Evolutionary conservation across 2,113 vertebrate genomes (phyloP).

Genomic region (Lanius ludovicianus): DNA sequence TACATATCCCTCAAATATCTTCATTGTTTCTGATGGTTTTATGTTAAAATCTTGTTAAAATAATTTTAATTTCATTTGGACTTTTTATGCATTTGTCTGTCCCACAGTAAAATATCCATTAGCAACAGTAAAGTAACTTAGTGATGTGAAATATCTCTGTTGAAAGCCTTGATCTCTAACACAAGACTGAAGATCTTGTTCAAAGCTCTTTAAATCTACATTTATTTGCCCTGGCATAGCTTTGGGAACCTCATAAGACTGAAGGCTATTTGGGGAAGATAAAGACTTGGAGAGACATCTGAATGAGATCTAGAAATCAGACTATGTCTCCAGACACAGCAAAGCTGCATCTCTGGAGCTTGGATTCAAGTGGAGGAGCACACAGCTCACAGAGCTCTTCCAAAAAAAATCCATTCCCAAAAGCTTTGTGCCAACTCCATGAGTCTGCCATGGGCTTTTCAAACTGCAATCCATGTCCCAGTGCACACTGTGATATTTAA

Average conservation of each 20-base stretch:
- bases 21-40: neutral
- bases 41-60: neutral
- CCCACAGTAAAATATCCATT: neutral
- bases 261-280: neutral
- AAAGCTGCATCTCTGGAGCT: neutral
- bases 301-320: neutral
- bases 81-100: neutral
- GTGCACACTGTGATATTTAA: neutral
- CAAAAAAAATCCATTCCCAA: neutral
- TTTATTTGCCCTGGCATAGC: neutral
- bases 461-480: neutral
- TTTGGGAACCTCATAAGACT: neutral
- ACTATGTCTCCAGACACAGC: neutral
- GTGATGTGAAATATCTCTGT: neutral
- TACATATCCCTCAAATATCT: neutral
- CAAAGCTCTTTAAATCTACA: neutral
- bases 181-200: neutral
- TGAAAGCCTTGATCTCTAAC: neutral
- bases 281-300: neutral
- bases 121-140: neutral
- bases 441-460: neutral
- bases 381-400: neutral
- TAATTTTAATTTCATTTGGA: neutral
- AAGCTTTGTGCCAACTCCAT: neutral
- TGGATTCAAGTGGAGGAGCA: neutral